phyloP scores from a whole-genome alignment of 2,888 invertebrate species.

The Brachynemurus nebulosus region DNA sequence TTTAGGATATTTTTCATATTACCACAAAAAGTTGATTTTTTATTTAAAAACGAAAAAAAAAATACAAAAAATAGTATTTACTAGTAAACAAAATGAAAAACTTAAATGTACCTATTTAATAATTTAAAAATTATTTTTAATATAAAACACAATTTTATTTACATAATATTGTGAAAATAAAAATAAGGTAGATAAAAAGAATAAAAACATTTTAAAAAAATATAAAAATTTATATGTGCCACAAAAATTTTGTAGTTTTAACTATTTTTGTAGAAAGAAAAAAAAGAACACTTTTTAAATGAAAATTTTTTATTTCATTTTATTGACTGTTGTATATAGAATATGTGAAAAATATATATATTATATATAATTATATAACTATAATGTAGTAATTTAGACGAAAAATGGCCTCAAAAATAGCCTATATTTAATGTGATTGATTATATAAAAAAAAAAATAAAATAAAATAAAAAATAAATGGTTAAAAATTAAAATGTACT shows the following conservation, averaged over 20 bases:
- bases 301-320: not conserved
- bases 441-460: too few species aligned
- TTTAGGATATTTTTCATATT: not conserved
- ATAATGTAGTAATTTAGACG: not conserved
- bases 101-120: not conserved
- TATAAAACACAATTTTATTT: not conserved
- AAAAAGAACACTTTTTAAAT: not conserved
- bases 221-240: not conserved
- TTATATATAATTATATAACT: not conserved
- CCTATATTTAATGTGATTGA: too few species aligned
- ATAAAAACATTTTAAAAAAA: not conserved
- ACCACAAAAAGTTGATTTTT: not conserved
- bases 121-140: not conserved
- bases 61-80: not conserved
- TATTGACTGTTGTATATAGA: too few species aligned
- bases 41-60: not conserved
- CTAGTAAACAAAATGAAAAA: not conserved
- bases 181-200: not conserved
- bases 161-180: too few species aligned
- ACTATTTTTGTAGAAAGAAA: not conserved
- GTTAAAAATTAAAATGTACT: too few species aligned
- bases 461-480: too few species aligned
- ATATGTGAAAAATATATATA: not conserved
- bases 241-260: not conserved
- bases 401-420: constrained; percentile 14